Evolutionary conservation across 2,797 vertebrate species (phyloP).

Genomic region (Notolabrus celidotus): DNA sequence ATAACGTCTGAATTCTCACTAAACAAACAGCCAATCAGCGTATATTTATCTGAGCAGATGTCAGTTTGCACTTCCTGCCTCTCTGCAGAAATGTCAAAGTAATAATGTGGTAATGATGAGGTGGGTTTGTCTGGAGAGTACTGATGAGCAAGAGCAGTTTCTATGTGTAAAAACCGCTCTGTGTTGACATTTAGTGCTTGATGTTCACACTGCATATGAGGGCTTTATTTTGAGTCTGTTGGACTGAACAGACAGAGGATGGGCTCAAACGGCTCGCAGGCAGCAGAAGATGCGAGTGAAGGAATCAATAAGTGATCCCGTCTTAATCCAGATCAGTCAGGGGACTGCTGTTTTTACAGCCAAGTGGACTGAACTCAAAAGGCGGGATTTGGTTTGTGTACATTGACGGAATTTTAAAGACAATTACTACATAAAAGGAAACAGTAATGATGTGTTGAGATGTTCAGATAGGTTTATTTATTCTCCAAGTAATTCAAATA

Average conservation of each 20-base stretch:
- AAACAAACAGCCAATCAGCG: slow-evolving; percentile 26
- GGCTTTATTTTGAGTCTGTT: slow-evolving; percentile 24
- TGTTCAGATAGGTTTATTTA: no score
- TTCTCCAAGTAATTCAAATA: no score
- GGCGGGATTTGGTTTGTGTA: not conserved
- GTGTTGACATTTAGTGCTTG: slow-evolving; percentile 54
- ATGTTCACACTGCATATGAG: not conserved
- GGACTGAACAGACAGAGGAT: not conserved
- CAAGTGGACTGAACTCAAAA: not conserved
- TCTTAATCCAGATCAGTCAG: not conserved
- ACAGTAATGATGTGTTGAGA: no score
- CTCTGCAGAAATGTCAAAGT: slow-evolving; percentile 64
- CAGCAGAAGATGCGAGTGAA: not conserved
- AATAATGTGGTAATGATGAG: slow-evolving; percentile 59
- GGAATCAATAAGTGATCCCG: slow-evolving; percentile 14
- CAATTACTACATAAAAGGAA: no score
- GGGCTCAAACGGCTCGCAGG: not conserved
- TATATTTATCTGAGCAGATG: slow-evolving; percentile 46
- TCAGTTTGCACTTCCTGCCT: slow-evolving; percentile 26
- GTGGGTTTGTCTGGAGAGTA: slow-evolving; percentile 29
- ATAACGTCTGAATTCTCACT: slow-evolving; percentile 22
- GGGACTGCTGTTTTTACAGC: slow-evolving; percentile 3
- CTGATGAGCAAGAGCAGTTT: slow-evolving; percentile 25
- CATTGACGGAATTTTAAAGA: no score
- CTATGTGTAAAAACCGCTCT: slow-evolving; percentile 43